Evolutionary conservation across 2,797 vertebrate species (phyloP).

Genomic region (Galago senegalensis): DNA sequence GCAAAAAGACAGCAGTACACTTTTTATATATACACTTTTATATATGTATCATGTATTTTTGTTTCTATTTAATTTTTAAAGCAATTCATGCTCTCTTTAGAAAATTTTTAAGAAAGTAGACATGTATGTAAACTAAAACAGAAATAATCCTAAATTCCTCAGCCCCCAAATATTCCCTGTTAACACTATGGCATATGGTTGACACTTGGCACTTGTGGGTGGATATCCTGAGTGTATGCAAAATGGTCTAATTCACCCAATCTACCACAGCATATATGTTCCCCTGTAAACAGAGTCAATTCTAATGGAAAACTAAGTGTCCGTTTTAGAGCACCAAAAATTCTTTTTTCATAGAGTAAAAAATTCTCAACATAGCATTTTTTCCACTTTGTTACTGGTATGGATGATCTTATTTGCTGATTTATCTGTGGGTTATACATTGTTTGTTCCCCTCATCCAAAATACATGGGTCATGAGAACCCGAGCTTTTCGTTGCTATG

Average conservation of each 20-base stretch:
- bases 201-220: not conserved
- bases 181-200: not conserved
- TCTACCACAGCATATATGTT: not conserved
- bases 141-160: conserved; percentile 36
- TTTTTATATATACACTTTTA: not conserved
- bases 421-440: too few species aligned
- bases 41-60: not conserved
- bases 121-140: conserved; percentile 42
- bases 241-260: not conserved
- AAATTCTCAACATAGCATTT: too few species aligned
- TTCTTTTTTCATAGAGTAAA: not conserved
- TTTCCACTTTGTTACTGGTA: too few species aligned
- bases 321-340: not conserved
- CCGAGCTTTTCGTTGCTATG: too few species aligned
- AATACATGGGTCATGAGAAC: too few species aligned
- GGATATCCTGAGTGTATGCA: not conserved
- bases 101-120: conserved; percentile 35
- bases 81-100: not conserved
- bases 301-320: conserved; percentile 17
- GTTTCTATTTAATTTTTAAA: conserved; percentile 64
- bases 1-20: not conserved
- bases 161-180: conserved; percentile 18
- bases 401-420: too few species aligned
- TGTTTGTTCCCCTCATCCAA: too few species aligned
- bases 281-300: not conserved